Base-by-base conservation (phyloP, 2,113 vertebrate species). In the Megaptera novaeangliae region DNA sequence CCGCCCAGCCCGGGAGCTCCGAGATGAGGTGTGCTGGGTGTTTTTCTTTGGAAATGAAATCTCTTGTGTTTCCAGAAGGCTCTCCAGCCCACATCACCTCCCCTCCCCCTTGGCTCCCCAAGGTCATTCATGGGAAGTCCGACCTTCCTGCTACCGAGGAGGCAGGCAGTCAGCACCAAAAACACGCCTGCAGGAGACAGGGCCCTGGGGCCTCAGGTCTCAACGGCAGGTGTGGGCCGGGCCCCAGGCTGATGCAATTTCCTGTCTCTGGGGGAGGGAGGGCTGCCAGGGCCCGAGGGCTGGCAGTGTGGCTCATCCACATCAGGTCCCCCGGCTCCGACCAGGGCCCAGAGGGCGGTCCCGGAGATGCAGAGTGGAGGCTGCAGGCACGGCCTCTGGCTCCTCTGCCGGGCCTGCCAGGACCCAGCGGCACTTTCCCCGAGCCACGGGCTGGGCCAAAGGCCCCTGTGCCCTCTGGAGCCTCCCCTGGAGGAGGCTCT, bases 321-420 rank as follows among this genome's bases (percentile, higher is more conserved):
- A 0, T 14, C 36, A 18, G 63, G 55, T 72, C 46, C 71, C 85
- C 93, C 61, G 75, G 23, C 39, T 49, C 23, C 4, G 2, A 4
- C 18, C 5, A 0, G 55, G 78, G 12, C 52, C 41, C 61, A 11
- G 63, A 44, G 41, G 78, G 20, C 1, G 0, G 6, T 14, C n/a
- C 21, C 1, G 0, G 74, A 17, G 49, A 52, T 0, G 2, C 82
- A 2, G 4, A 17, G 15, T 0, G 1, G 14, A 0, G 44, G 29
- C 64, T 1, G 44, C 31, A 49, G 78, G 25, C 68, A 31, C 10
- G 25, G 41, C 17, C 4, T 13, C 3, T 1, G 1, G 36, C 64
- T 20, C 6, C 2, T 25, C 21, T 46, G 5, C 66, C 11, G 36
- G 44, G 18, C n/a, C 36, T 5, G 11, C 39, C 2, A 7, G 4